Evolutionary conservation across 2,797 vertebrate genomes (phyloP).

Genomic region (Cossypha niveicapilla): DNA sequence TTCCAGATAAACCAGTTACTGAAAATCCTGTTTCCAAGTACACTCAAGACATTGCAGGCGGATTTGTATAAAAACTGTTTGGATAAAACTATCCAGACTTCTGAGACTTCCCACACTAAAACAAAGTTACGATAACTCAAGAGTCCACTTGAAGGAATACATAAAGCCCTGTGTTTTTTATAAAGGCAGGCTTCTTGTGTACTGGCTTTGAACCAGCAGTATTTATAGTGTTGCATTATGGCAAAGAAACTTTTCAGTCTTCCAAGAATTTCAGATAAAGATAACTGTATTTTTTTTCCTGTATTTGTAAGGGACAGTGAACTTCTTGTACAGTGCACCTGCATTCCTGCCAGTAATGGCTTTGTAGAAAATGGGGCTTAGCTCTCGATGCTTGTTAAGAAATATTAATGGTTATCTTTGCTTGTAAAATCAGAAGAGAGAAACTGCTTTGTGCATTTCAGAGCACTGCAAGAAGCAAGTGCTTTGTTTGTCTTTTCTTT

Average conservation of each 20-base stretch:
- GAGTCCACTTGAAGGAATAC: not conserved
- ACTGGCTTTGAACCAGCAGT: not conserved
- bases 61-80: not conserved
- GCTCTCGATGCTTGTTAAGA: not conserved
- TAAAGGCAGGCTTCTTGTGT: not conserved
- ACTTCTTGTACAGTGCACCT: not conserved
- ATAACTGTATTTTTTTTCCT: not conserved
- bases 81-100: not conserved
- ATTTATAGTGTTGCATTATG: constrained; percentile 15
- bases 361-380: not conserved
- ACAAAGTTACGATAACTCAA: not conserved
- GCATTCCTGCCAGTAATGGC: not conserved
- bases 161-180: not conserved
- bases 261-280: not conserved
- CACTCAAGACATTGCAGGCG: fast-evolving
- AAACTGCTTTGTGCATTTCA: not conserved
- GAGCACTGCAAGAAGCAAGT: constrained; percentile 24
- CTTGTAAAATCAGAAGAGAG: not conserved
- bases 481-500: constrained; percentile 59
- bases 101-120: constrained; percentile 6
- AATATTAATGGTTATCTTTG: constrained; percentile 47
- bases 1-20: constrained; percentile 33
- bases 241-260: constrained; percentile 9
- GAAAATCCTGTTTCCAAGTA: constrained; percentile 4
- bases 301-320: not conserved